A percentile compares a stretch with the other conserved stretches of the same genome.
Conservation (phyloP, 1,140 invertebrate species). For the Drosophila cardini region DNA sequence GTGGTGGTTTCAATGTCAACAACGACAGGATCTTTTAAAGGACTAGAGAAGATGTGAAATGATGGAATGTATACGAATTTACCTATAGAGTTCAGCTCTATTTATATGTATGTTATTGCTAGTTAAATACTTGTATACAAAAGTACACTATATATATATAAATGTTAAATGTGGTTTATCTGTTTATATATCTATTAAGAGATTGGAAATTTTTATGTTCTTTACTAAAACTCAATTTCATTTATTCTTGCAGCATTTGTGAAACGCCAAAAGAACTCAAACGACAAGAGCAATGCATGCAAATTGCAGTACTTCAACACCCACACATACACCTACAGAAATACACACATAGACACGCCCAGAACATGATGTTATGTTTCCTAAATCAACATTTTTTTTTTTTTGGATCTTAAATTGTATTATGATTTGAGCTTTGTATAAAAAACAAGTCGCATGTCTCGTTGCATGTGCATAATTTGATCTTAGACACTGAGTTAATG, state of each 20-base stretch:
- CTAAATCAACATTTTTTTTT: constrained; percentile 7
- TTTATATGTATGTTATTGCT: constrained; percentile 50
- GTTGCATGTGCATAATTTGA: constrained; percentile 19
- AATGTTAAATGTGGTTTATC: constrained; percentile 47
- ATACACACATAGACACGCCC: constrained; percentile 24
- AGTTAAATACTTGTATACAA: constrained; percentile 14
- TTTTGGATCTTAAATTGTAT: neutral
- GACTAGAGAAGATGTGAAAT: constrained; percentile 43
- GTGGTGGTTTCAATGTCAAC: constrained; percentile 51
- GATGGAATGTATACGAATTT: constrained; percentile 68
- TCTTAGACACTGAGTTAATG: constrained; percentile 19
- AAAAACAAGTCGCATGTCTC: constrained; percentile 14
- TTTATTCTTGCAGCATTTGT: constrained; percentile 75
- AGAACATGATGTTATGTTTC: constrained; percentile 22
- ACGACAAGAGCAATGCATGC: constrained; percentile 72
- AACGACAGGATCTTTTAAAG: constrained; percentile 18
- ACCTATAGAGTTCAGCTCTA: constrained; percentile 46
- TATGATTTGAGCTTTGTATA: constrained; percentile 16
- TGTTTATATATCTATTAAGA: neutral
- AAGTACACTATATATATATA: constrained; percentile 11
- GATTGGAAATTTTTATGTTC: constrained; percentile 14
- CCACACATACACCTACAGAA: constrained; percentile 26
- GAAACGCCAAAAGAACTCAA: constrained; percentile 61
- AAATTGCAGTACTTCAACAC: constrained; percentile 58
- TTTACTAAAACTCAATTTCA: constrained; percentile 42